Conservation (phyloP, 2,113 vertebrate species). For the Nothoprocta pentlandii region DNA sequence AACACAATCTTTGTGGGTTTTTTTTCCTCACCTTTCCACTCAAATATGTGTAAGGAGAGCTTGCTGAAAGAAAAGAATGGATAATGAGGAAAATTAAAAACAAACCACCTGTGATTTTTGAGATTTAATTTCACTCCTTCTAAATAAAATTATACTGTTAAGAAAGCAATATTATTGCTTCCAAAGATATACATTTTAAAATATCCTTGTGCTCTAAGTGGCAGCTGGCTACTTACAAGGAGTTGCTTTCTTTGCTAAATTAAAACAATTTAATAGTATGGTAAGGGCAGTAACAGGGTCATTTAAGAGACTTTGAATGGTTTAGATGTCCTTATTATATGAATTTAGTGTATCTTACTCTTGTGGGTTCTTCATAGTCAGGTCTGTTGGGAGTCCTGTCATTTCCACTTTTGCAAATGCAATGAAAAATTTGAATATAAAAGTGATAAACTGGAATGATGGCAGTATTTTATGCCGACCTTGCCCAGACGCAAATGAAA, state of each 20-base stretch:
- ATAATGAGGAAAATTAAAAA: background rate
- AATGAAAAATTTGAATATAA: background rate
- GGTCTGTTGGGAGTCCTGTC: background rate
- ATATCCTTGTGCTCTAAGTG: background rate
- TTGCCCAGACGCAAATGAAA: background rate
- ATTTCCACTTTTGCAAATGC: background rate
- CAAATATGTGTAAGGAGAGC: background rate
- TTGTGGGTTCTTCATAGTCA: background rate
- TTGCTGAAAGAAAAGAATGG: background rate
- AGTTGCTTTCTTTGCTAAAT: background rate
- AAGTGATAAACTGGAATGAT: background rate
- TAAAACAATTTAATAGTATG: background rate
- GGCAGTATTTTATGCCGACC: background rate
- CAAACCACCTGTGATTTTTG: background rate
- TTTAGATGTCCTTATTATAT: fast-evolving
- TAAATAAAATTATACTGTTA: background rate
- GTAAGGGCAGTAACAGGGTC: background rate
- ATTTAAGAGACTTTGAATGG: background rate
- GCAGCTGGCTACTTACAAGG: background rate
- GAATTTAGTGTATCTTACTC: background rate
- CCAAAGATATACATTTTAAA: background rate
- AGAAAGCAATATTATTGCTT: background rate
- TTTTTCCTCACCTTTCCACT: background rate
- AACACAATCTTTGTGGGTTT: background rate
- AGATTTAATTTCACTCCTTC: background rate